Evolutionary conservation across 2,113 vertebrate genomes (phyloP).

Genomic region (Platichthys flesus): DNA sequence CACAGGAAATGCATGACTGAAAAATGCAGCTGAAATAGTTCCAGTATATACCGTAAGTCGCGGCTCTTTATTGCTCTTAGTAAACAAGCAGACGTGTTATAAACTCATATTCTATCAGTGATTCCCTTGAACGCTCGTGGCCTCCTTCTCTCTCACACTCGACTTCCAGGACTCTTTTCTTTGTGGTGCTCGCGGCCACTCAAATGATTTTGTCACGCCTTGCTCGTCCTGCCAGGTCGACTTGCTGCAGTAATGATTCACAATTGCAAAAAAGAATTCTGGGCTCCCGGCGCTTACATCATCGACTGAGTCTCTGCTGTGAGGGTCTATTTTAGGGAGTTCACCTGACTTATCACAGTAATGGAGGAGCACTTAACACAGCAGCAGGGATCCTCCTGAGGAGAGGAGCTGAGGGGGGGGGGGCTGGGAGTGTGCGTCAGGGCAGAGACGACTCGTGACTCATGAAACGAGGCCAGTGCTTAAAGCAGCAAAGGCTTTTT

Average conservation of each 20-base stretch:
- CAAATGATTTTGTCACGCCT: too few relatives aligned
- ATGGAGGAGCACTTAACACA: conserved; percentile 62
- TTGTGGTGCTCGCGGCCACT: too few relatives aligned
- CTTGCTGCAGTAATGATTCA: conserved; percentile 29
- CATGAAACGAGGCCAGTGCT: conserved; percentile 8
- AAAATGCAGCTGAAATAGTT: too few relatives aligned
- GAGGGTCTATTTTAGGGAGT: conserved; percentile 50
- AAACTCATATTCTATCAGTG: too few relatives aligned
- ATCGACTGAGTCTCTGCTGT: not conserved
- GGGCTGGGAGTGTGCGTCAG: conserved; percentile 29
- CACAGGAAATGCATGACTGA: too few relatives aligned
- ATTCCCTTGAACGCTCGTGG: too few relatives aligned
- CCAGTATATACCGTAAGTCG: too few relatives aligned
- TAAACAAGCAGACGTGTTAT: too few relatives aligned
- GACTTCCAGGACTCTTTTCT: too few relatives aligned
- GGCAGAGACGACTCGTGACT: conserved; percentile 29
- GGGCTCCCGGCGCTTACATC: conserved; percentile 21
- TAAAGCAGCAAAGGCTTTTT: conserved; percentile 7
- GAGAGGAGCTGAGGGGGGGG: conserved; percentile 26
- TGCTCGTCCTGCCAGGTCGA: not conserved
- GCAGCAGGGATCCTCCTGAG: conserved; percentile 36
- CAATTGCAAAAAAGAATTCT: conserved; percentile 21
- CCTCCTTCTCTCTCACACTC: too few relatives aligned
- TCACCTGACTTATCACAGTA: conserved; percentile 54
- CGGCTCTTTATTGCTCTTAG: too few relatives aligned